Base-by-base conservation (phyloP, 2,113 vertebrate genomes). In the Anolis carolinensis region DNA sequence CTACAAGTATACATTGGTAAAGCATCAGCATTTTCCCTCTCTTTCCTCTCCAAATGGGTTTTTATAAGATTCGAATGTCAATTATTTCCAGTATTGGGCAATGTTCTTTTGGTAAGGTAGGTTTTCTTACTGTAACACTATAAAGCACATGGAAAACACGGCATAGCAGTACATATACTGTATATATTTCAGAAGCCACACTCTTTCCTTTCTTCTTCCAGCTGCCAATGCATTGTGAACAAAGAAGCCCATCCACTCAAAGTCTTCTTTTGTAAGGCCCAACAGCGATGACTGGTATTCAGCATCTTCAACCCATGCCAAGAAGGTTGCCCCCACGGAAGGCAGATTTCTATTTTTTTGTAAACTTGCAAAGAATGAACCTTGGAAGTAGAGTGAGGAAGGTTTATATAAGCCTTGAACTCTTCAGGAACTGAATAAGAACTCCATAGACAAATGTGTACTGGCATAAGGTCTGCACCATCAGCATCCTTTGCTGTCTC, bases 361-460 rank as follows among this genome's bases (percentile, higher is more conserved):
- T 94, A 91, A 84, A 82, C 90, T 74, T 87, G 84, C 7, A 75
- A 84, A 21, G 78, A 82, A 23, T 27, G 34, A 82, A 87, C 88
- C 87, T 90, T 68, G 5, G 48, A 34, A 36, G 9, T 30, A 74
- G 84, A 87, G 73, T 2, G 7, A 32, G 79, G 8, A 86, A 81
- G 83, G 85, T 48, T 97, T 94, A 99, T 87, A 99, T 99, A 91
- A 99, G 98, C 93, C 98, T 95, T 79, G 99, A 99, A 93, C 97
- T 98, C 89, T 96, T 98, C 87, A 99, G 97, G 95, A 99, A 99
- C 93, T 99, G 97, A 90, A 99, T 97, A 90, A 99, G 97, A 80
- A 99, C 98, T 93, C 97, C 97, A 94, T 99, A 99, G 88, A 99
- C 96, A 2, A 99, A 99, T 14, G 95, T 98, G 95, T 99, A 99